A percentile compares a stretch with the other conserved stretches of the same genome.
These are phyloP conservation scores for Pocillopora grandis DNA, from an alignment of 92 coral and sea anemone species.

Conservation along the genomic window DNA sequence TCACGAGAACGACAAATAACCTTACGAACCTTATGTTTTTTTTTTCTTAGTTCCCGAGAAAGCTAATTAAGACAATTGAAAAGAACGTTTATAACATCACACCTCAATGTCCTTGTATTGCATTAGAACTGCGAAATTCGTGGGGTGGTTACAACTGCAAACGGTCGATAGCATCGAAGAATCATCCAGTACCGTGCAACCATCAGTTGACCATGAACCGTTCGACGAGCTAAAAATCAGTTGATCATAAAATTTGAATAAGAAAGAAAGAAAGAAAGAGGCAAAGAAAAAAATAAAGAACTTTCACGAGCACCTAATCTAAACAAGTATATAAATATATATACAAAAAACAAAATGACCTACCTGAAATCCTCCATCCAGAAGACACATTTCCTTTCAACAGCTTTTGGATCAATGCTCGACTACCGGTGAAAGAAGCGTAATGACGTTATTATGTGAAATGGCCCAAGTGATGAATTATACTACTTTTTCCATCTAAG, in stretches of 20 bases:
- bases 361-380: constrained; percentile 15
- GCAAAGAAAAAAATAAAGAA: background rate
- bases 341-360: background rate
- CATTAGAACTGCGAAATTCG: constrained; percentile 73
- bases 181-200: constrained; percentile 34
- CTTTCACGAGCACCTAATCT: background rate
- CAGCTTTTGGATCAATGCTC: background rate
- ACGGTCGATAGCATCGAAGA: constrained; percentile 34
- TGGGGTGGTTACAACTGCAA: constrained; percentile 73
- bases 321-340: no score
- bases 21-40: no score
- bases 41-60: no score
- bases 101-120: constrained; percentile 19
- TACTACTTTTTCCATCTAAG: background rate
- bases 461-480: background rate
- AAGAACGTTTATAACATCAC: no score
- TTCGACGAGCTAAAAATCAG: constrained; percentile 21
- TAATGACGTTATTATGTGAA: background rate
- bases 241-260: no score
- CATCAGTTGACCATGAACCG: constrained; percentile 64
- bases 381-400: constrained; percentile 24
- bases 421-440: background rate
- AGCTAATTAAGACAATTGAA: no score
- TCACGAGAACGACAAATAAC: no score
- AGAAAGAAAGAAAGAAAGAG: background rate